phyloP scores from a whole-genome alignment of 1,140 invertebrate species.

The Bombus pyrosoma region DNA sequence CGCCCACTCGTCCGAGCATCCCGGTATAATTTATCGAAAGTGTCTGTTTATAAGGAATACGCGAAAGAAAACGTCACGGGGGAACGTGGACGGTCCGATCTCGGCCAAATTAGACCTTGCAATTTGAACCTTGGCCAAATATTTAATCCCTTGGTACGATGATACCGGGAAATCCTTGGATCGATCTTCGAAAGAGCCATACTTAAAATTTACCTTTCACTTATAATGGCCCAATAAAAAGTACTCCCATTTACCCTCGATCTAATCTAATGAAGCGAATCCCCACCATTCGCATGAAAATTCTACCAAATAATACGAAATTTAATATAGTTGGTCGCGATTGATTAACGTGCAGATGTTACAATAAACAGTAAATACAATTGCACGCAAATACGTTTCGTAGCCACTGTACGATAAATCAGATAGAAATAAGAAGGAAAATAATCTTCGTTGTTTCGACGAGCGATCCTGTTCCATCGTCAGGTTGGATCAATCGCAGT shows the following conservation, averaged over 20 bases:
- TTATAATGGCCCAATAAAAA: too few relatives aligned
- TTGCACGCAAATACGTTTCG: not conserved
- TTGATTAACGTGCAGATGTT: too few relatives aligned
- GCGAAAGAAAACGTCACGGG: constrained; percentile 19
- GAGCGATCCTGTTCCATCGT: not conserved
- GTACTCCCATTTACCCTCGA: too few relatives aligned
- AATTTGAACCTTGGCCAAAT: constrained; percentile 33
- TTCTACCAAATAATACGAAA: too few relatives aligned
- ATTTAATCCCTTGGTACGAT: constrained; percentile 15
- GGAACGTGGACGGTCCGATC: not conserved
- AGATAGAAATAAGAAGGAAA: not conserved
- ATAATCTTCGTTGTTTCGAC: too few relatives aligned
- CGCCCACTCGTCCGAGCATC: not conserved
- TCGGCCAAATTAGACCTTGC: constrained; percentile 31
- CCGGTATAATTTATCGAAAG: constrained; percentile 32
- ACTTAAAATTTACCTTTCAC: not conserved
- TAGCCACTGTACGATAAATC: too few relatives aligned
- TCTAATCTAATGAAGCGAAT: too few relatives aligned
- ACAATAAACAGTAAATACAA: not conserved
- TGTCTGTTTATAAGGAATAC: constrained; percentile 3
- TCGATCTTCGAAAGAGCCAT: not conserved
- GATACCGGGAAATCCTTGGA: not conserved
- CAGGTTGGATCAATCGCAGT: not conserved
- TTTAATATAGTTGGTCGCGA: too few relatives aligned
- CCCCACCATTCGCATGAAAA: too few relatives aligned